Evolutionary conservation across 2,888 invertebrate species (phyloP), one percentile per base, ranked within the genome.

Genomic region (Caenorhabditis sinica): DNA sequence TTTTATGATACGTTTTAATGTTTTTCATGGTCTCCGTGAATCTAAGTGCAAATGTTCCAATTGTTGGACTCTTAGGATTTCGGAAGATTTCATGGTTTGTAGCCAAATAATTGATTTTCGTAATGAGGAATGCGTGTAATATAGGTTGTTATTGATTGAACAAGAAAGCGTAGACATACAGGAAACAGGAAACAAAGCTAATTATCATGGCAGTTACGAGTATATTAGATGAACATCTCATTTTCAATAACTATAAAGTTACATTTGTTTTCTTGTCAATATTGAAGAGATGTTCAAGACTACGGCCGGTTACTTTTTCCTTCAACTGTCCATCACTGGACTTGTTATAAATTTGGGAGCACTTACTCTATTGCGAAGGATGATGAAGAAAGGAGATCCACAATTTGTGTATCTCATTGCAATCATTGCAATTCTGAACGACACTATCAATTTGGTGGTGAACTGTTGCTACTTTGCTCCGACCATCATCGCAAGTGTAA

Each of bases 221-320:
- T 4, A 13, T 13, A 6, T 15, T 56, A 11, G 23, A 23, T 11
- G 25, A 20, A 23, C 9, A 23, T 9, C 20, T 13, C 11, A n/a
- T 25, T 23, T 25, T 5, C 25, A 13, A 28, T 15, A 36, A 36
- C 60, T 8, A 30, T 33, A 60, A 20, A 33, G 20, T 2, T n/a
- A n/a, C 20, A 9, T 56, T 3, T 15, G 25, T 28, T 28, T 28
- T 45, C 63, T 23, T 20, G 20, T 51, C 51, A 20, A n/a, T n/a
- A n/a, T n/a, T n/a, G n/a, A 51, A 51, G 20, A 25, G 2, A 79
- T 79, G 79, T 65, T 72, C 63, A 79, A 56, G 45, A 79, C 79
- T 1, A 71, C 79, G 13, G 63, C 53, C 33, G 71, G 79, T 43
- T 79, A 79, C 79, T 79, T 63, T 45, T 79, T 79, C 36, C 63